phyloP scores from a whole-genome alignment of 2,113 vertebrate genomes.

The Anoplopoma fimbria region DNA sequence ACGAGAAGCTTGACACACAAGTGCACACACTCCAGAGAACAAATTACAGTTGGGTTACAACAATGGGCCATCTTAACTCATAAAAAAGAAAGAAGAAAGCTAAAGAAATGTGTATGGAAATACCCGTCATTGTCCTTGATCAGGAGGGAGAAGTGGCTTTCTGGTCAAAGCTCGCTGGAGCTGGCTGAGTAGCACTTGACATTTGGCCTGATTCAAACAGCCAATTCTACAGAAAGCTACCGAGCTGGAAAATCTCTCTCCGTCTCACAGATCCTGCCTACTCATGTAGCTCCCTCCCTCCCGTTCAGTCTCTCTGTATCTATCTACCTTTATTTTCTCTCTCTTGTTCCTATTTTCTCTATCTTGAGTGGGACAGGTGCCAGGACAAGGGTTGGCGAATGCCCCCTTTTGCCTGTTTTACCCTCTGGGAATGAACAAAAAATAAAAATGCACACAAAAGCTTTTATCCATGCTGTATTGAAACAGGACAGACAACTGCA shows the following conservation, averaged over 20 bases:
- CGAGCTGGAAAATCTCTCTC: constrained; percentile 75
- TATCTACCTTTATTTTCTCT: constrained; percentile 51
- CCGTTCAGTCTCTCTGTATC: constrained; percentile 36
- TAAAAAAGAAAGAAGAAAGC: constrained; percentile 61
- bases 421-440: constrained; percentile 36
- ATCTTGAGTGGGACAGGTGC: constrained; percentile 53
- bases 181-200: constrained; percentile 82
- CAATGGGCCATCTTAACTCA: constrained; percentile 69
- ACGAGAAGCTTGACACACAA: constrained; percentile 79
- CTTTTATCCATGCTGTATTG: constrained; percentile 60
- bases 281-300: constrained; percentile 48
- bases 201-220: constrained; percentile 84
- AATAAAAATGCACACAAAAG: constrained; percentile 62
- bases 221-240: constrained; percentile 75
- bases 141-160: constrained; percentile 72
- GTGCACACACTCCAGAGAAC: constrained; percentile 75
- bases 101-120: constrained; percentile 73
- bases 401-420: constrained; percentile 12
- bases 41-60: constrained; percentile 80
- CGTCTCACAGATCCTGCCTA: constrained; percentile 56
- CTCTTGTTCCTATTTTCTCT: constrained; percentile 52
- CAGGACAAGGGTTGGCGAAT: constrained; percentile 35
- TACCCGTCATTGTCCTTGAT: constrained; percentile 77
- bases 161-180: constrained; percentile 72
- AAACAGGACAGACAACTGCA: constrained; percentile 74